Conservation (phyloP, 2,113 vertebrate genomes). For the Fukomys damarensis region DNA sequence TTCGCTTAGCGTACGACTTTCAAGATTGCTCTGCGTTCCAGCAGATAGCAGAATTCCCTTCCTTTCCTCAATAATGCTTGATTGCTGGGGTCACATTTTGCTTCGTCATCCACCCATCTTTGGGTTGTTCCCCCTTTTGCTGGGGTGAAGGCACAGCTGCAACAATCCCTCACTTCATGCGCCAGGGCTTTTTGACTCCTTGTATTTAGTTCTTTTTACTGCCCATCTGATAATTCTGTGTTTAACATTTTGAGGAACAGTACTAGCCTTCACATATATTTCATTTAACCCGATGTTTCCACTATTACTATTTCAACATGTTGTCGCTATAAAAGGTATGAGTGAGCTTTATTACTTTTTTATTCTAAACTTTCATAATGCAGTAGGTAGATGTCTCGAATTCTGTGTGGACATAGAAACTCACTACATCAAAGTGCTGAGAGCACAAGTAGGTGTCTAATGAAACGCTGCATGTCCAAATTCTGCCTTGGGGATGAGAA, state of each 20-base stretch:
- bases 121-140: neutral
- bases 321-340: neutral
- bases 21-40: neutral
- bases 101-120: neutral
- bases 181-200: neutral
- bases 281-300: neutral
- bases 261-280: neutral
- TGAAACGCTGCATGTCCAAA: neutral
- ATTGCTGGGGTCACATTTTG: neutral
- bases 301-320: neutral
- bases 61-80: neutral
- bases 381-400: neutral
- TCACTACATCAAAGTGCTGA: neutral
- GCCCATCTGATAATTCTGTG: neutral
- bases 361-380: neutral
- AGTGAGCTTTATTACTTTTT: neutral
- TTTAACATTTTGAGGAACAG: neutral
- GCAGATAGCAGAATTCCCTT: neutral
- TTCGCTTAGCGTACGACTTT: neutral
- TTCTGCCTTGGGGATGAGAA: neutral
- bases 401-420: neutral
- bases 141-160: neutral
- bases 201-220: neutral
- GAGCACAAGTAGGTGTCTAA: neutral
- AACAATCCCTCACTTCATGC: fast-evolving